Percentiles rank a stretch among this genome's conserved stretches.
Conservation (phyloP, 2,113 vertebrate genomes). For the Pelobates fuscus region DNA sequence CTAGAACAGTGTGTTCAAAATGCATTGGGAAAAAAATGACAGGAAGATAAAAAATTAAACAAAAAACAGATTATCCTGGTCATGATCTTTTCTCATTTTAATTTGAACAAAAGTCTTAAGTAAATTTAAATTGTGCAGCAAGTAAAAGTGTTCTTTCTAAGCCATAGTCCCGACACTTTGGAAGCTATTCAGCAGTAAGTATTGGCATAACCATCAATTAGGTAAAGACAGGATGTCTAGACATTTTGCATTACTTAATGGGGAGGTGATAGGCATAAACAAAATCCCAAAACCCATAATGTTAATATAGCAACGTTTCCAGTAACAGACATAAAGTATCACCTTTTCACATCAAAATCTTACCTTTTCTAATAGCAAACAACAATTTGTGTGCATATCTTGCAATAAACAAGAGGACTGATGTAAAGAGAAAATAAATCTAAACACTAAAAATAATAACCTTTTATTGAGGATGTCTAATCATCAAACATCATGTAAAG, state of each 20-base stretch:
- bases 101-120: constrained; percentile 5
- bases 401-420: too few species aligned
- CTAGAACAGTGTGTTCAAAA: constrained; percentile 58
- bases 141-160: too few species aligned
- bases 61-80: constrained; percentile 52
- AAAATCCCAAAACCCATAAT: constrained; percentile 5
- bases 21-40: constrained; percentile 56
- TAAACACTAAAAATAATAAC: too few species aligned
- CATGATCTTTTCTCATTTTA: constrained; percentile 50
- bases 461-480: too few species aligned
- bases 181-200: constrained; percentile 15
- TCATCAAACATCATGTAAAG: too few species aligned
- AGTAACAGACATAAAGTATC: background rate
- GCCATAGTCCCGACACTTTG: background rate
- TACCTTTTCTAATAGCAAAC: too few species aligned
- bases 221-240: constrained; percentile 29
- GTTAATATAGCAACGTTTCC: constrained; percentile 17
- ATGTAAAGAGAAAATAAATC: too few species aligned
- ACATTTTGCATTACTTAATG: constrained; percentile 39
- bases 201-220: constrained; percentile 42
- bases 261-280: constrained; percentile 39
- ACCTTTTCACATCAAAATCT: too few species aligned
- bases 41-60: constrained; percentile 58
- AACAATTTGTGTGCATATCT: too few species aligned
- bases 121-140: constrained; percentile 9